Conservation (phyloP, 2,888 invertebrate species). For the Erebia ligea region DNA sequence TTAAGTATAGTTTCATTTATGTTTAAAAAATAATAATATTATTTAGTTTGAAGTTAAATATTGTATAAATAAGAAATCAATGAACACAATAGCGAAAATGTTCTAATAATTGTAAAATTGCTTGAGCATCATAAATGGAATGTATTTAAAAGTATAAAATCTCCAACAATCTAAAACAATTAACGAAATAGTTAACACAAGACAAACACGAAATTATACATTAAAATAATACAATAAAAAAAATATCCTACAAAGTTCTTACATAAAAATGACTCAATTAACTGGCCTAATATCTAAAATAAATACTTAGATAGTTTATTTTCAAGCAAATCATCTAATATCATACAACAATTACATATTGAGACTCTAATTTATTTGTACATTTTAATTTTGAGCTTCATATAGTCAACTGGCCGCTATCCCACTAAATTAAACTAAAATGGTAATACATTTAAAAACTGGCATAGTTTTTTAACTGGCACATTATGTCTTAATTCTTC, state of each 20-base stretch:
- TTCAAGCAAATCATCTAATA: conserved; percentile 51
- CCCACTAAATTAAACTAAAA: conserved; percentile 65
- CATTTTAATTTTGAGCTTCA: conserved; percentile 77
- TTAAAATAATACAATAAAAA: conserved; percentile 54
- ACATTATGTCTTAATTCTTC: conserved; percentile 32
- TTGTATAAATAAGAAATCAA: neutral
- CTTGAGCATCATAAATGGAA: conserved; percentile 61
- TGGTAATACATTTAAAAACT: conserved; percentile 52
- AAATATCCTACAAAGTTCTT: conserved; percentile 50
- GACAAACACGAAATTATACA: conserved; percentile 50
- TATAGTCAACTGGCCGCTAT: conserved; percentile 72
- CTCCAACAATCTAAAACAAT: conserved; percentile 69
- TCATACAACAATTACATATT: conserved; percentile 57
- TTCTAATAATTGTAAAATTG: conserved; percentile 24
- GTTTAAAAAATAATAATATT: neutral
- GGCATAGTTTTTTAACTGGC: conserved; percentile 49
- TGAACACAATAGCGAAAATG: conserved; percentile 1
- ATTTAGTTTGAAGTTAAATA: neutral
- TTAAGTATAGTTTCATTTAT: neutral
- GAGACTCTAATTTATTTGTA: conserved; percentile 71
- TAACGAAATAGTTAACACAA: conserved; percentile 66
- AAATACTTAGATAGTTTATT: conserved; percentile 67
- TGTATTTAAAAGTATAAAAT: conserved; percentile 62
- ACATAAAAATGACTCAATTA: conserved; percentile 73
- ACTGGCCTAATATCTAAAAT: conserved; percentile 78